These are phyloP conservation scores for Eupithecia pulchellata DNA, from an alignment of 2,888 invertebrate species.

Conservation along the genomic window DNA sequence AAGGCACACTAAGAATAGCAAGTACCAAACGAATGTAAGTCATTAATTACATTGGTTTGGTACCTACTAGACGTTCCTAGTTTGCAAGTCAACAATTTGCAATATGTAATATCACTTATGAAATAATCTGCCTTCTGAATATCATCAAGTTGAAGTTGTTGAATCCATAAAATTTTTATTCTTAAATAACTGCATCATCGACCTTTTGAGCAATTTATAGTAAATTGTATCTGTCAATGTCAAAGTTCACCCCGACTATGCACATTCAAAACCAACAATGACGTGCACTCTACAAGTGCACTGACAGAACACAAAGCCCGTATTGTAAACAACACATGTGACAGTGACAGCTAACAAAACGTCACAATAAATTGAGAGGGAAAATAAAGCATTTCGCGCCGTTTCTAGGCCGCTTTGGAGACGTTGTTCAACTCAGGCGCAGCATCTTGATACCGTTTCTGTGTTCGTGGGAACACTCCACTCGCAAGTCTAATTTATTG, in stretches of 20 bases:
- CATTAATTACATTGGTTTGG: too few species aligned
- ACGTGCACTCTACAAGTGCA: conserved; percentile 45
- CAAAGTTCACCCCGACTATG: conserved; percentile 28
- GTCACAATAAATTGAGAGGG: conserved; percentile 78
- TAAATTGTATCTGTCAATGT: conserved; percentile 18
- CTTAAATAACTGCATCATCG: too few species aligned
- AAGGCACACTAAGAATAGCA: too few species aligned
- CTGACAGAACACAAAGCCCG: conserved; percentile 42
- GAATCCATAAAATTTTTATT: too few species aligned
- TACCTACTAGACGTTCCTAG: too few species aligned
- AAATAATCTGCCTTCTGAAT: too few species aligned
- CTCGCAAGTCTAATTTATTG: conserved; percentile 78
- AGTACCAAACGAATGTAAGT: too few species aligned
- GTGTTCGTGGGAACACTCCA: conserved; percentile 79
- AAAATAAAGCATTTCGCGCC: conserved; percentile 77
- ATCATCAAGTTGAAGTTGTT: too few species aligned
- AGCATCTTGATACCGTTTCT: conserved; percentile 80
- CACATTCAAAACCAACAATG: conserved; percentile 36
- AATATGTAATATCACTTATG: too few species aligned
- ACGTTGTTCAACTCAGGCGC: conserved; percentile 62
- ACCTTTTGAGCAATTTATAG: not conserved
- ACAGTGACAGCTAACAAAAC: conserved; percentile 79
- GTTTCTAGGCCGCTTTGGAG: conserved; percentile 69
- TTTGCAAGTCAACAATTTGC: too few species aligned
- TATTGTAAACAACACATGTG: conserved; percentile 59